phyloP scores from a whole-genome alignment of 1,140 invertebrate species.

The Periplaneta americana region DNA sequence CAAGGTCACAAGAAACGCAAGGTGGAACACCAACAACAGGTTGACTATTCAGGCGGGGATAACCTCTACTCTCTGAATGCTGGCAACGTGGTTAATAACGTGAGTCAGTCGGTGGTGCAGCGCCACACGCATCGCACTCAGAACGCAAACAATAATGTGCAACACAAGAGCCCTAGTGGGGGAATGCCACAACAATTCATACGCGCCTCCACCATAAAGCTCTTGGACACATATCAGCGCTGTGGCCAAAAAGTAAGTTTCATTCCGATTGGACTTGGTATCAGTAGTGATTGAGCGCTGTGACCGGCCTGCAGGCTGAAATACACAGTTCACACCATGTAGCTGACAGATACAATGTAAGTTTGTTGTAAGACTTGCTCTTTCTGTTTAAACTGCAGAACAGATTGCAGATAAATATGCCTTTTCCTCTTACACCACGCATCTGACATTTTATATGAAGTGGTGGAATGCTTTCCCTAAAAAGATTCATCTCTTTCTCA shows the following conservation, averaged over 20 bases:
- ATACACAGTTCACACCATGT: neutral
- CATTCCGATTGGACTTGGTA: neutral
- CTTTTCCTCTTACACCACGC: neutral
- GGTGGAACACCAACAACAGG: constrained; percentile 39
- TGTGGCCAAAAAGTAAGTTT: constrained; percentile 57
- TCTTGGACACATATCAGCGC: constrained; percentile 64
- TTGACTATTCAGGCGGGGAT: constrained; percentile 24
- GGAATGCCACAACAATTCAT: constrained; percentile 51
- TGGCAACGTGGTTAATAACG: constrained; percentile 13
- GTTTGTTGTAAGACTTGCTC: neutral
- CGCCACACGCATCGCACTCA: constrained; percentile 22
- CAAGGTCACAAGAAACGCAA: constrained; percentile 49
- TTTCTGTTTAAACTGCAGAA: neutral
- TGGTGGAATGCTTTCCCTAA: too few species aligned
- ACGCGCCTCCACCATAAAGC: constrained; percentile 63
- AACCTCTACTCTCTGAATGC: constrained; percentile 19
- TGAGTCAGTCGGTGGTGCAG: constrained; percentile 18
- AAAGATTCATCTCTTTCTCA: too few species aligned
- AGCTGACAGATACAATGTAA: neutral
- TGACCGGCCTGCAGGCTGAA: neutral
- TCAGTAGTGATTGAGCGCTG: neutral
- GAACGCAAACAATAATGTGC: constrained; percentile 21
- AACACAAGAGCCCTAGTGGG: constrained; percentile 27
- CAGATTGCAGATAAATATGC: neutral
- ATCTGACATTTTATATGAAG: neutral